Evolutionary conservation across 2,113 vertebrate genomes (phyloP), one percentile per base, ranked within the genome.

Genomic region (Girardinichthys multiradiatus): DNA sequence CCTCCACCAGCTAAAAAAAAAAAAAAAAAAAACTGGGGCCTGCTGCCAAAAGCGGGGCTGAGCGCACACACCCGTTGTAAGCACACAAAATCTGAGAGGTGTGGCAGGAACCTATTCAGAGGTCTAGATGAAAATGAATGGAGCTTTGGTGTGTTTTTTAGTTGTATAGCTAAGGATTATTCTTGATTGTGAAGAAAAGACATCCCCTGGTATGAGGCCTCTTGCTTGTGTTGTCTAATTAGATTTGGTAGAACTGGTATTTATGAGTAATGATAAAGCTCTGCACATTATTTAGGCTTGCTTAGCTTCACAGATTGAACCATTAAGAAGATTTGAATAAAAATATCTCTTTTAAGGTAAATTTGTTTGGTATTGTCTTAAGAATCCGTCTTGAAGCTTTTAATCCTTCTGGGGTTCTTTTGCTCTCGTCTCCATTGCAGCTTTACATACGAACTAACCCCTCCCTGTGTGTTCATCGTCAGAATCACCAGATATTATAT

Each of bases 41-140:
- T 94, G 92, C 93, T 95, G 94, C 96, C 96, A 95, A 95, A 92
- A 95, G 79, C 85, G 82, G 77, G 60, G 85, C 77, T 75, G 81
- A 79, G 73, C 71, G 6, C 79, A 64, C 67, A 62, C 81, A 70
- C 77, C 65, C 65, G 66, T n/a, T 65, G 74, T 0, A 71, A 29
- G 74, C 80, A 81, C 61, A 72, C 69, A 58, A 68, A 74, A 78
- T 77, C 93, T 74, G 95, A 93, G 94, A 95, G 95, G 96, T 94
- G 93, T 93, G 93, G 94, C 92, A 77, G 70, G 95, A 92, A 93
- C 90, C 93, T 92, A 74, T 93, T 93, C 93, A 93, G 76, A 95
- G 88, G 91, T 92, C 88, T 72, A 82, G 79, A 90, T 91, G 85
- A 85, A 85, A 91, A 73, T 88, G 74, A 87, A 86, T 81, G 72